phyloP scores from a whole-genome alignment of 1,140 invertebrate genomes.

The Copidosoma floridanum region DNA sequence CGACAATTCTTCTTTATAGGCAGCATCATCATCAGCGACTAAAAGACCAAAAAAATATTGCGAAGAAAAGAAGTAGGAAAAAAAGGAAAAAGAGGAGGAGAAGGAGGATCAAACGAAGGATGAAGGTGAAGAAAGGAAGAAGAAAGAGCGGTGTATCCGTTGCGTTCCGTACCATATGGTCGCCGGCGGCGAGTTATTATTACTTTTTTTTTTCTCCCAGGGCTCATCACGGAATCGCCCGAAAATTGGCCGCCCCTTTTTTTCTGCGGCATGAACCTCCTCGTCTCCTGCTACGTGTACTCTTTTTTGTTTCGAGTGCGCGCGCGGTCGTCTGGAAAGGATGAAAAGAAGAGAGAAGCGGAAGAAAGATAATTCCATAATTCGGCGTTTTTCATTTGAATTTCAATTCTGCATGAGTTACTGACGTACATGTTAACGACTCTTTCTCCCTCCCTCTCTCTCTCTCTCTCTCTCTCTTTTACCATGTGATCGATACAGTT shows the following conservation, averaged over 20 bases:
- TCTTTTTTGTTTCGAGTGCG: background rate
- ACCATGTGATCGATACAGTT: too few species aligned
- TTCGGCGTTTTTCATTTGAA: slow-evolving; percentile 53
- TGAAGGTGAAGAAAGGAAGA: slow-evolving; percentile 4
- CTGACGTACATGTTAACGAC: slow-evolving; percentile 3
- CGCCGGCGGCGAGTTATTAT: slow-evolving; percentile 50
- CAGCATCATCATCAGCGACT: too few species aligned
- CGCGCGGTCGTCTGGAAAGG: slow-evolving; percentile 23
- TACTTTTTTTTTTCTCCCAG: slow-evolving; percentile 38
- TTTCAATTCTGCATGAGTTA: slow-evolving; percentile 43
- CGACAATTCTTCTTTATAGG: too few species aligned
- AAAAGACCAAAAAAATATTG: too few species aligned
- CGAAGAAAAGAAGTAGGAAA: too few species aligned
- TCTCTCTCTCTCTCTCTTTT: slow-evolving; percentile 1
- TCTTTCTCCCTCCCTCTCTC: background rate
- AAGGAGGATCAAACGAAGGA: background rate
- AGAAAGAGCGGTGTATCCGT: background rate
- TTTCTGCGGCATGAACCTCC: background rate
- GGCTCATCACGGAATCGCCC: slow-evolving; percentile 41
- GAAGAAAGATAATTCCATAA: slow-evolving; percentile 43
- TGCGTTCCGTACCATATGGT: slow-evolving; percentile 56
- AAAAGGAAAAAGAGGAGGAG: background rate
- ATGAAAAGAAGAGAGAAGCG: background rate
- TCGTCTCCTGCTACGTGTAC: background rate
- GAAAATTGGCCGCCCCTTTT: slow-evolving; percentile 43